These are phyloP conservation scores for Brienomyrus longianalis DNA, from an alignment of 2,113 vertebrate species.

Conservation along the genomic window DNA sequence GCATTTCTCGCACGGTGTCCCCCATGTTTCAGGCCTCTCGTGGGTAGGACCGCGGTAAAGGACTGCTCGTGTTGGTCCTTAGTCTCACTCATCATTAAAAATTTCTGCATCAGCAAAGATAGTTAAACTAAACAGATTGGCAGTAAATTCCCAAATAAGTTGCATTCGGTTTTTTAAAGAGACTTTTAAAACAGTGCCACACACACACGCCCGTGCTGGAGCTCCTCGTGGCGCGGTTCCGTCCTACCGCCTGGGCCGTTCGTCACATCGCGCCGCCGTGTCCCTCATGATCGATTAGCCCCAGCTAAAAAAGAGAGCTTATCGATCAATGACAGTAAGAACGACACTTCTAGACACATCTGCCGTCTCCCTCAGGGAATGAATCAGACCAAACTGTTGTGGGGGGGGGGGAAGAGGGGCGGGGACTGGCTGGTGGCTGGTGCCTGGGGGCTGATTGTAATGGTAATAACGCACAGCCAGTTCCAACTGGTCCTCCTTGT, in stretches of 20 bases:
- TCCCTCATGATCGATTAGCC: conserved; percentile 49
- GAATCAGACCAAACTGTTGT: conserved; percentile 21
- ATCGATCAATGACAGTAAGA: conserved; percentile 46
- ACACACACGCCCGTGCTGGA: neutral
- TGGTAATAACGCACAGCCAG: conserved; percentile 35
- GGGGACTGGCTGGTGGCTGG: conserved; percentile 23
- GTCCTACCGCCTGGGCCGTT: conserved; percentile 38
- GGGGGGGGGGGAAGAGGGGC: neutral
- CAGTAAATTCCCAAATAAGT: conserved; percentile 30
- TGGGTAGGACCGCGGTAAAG: neutral
- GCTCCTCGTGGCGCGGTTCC: conserved; percentile 17
- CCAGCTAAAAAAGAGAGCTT: conserved; percentile 43
- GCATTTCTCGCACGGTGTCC: conserved; percentile 29
- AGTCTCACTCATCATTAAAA: conserved; percentile 39
- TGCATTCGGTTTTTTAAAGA: neutral
- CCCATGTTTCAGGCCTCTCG: neutral
- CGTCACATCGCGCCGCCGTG: conserved; percentile 38
- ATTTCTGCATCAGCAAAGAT: conserved; percentile 44
- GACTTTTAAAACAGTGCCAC: neutral
- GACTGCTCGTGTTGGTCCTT: conserved; percentile 13
- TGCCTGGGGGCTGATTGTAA: conserved; percentile 26
- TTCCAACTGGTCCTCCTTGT: conserved; percentile 24
- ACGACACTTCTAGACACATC: conserved; percentile 35
- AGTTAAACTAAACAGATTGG: conserved; percentile 32
- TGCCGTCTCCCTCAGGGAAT: conserved; percentile 28